phyloP scores from a whole-genome alignment of 2,888 invertebrate species.

The Agelastica alni region DNA sequence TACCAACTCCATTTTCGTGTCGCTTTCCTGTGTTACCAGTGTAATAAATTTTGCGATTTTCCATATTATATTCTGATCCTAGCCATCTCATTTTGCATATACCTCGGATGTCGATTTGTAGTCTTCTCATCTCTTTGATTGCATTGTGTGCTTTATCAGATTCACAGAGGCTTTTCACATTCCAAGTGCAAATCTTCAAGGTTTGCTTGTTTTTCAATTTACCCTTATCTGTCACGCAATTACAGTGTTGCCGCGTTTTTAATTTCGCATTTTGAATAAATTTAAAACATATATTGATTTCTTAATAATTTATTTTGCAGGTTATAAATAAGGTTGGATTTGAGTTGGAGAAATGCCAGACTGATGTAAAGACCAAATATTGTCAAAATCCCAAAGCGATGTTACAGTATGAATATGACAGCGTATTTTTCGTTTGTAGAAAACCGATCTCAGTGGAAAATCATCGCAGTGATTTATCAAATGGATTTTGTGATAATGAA shows the following conservation, averaged over 20 bases:
- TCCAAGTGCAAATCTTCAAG: too few relatives aligned
- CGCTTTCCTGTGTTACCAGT: too few relatives aligned
- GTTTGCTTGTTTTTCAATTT: too few relatives aligned
- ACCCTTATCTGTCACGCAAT: too few relatives aligned
- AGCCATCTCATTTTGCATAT: too few relatives aligned
- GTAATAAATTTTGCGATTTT: too few relatives aligned
- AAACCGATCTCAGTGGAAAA: slow-evolving; percentile 60
- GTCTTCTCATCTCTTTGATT: too few relatives aligned
- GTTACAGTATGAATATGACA: slow-evolving; percentile 90
- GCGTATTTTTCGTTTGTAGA: slow-evolving; percentile 88
- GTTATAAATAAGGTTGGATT: slow-evolving; percentile 74
- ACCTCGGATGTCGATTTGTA: background rate
- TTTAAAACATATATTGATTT: background rate
- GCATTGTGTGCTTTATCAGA: background rate
- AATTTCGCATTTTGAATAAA: too few relatives aligned
- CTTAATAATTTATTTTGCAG: slow-evolving; percentile 1
- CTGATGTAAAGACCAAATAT: slow-evolving; percentile 82
- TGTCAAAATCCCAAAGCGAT: slow-evolving; percentile 92
- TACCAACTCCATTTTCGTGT: too few relatives aligned
- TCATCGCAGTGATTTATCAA: background rate
- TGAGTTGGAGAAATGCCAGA: slow-evolving; percentile 77
- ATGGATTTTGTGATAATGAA: slow-evolving; percentile 12
- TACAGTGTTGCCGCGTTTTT: too few relatives aligned
- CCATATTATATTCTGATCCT: too few relatives aligned
- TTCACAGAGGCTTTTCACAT: too few relatives aligned